phyloP scores from a whole-genome alignment of 2,797 vertebrate species.

The Spondyliosoma cantharus region DNA sequence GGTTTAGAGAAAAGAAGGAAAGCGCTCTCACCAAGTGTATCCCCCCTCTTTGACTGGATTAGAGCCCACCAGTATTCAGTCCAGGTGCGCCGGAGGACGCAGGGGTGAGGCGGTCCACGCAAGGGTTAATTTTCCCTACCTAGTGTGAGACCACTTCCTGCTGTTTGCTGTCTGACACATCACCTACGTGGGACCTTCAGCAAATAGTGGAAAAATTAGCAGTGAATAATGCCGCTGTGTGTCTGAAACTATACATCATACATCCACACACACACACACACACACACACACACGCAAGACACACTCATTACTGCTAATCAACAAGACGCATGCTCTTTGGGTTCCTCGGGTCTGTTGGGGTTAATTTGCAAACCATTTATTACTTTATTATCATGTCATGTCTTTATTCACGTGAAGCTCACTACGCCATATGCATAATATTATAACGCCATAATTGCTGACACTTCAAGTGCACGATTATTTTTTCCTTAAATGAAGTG shows the following conservation, averaged over 20 bases:
- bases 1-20: constrained; percentile 66
- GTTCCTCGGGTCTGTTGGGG: constrained; percentile 70
- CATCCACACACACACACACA: constrained; percentile 4
- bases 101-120: constrained; percentile 46
- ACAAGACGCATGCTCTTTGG: constrained; percentile 61
- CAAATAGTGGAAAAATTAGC: constrained; percentile 30
- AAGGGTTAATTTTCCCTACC: constrained; percentile 53
- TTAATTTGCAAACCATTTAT: constrained; percentile 81
- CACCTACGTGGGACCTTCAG: constrained; percentile 13
- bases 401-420: constrained; percentile 62
- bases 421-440: constrained; percentile 69
- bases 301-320: constrained; percentile 70
- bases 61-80: constrained; percentile 64
- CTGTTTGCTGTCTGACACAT: constrained; percentile 58
- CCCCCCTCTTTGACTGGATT: constrained; percentile 76
- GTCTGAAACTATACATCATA: constrained; percentile 13
- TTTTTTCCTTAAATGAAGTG: constrained; percentile 80
- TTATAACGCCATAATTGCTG: constrained; percentile 77
- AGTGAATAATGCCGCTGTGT: constrained; percentile 9
- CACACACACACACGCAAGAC: constrained; percentile 20
- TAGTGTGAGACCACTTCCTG: constrained; percentile 53
- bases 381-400: constrained; percentile 80
- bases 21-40: constrained; percentile 67
- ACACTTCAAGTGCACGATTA: constrained; percentile 78
- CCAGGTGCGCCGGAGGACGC: constrained; percentile 67